Evolutionary conservation across 1,140 invertebrate genomes (phyloP).

Genomic region (Myzus persicae): DNA sequence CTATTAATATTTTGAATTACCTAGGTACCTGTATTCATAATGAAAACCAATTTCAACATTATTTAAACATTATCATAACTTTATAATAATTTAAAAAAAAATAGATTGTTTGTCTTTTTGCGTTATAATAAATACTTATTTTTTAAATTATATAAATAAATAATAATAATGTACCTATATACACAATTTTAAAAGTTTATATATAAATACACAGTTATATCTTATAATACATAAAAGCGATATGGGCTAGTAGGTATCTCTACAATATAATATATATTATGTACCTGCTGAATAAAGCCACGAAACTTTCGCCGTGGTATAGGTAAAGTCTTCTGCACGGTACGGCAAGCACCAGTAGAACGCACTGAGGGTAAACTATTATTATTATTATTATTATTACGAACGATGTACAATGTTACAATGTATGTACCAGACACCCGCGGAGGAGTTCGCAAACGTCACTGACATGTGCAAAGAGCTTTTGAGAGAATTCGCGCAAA

Average conservation of each 20-base stretch:
- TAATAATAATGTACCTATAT: too few species aligned
- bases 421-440: background rate
- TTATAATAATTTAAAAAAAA: too few species aligned
- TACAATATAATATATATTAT: background rate
- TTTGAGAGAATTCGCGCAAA: background rate
- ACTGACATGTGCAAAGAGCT: constrained; percentile 23
- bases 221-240: background rate
- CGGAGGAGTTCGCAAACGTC: background rate
- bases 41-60: too few species aligned
- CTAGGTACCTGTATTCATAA: too few species aligned
- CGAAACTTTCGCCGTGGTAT: background rate
- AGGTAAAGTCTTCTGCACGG: background rate
- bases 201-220: too few species aligned
- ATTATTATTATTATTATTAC: background rate
- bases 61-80: too few species aligned
- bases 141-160: too few species aligned
- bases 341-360: background rate
- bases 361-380: background rate
- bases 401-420: background rate
- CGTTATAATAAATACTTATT: too few species aligned
- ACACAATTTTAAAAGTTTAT: too few species aligned
- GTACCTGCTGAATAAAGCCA: background rate
- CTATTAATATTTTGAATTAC: too few species aligned
- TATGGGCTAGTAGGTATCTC: background rate
- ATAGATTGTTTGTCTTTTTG: too few species aligned